Evolutionary conservation across 2,113 vertebrate genomes (phyloP).

Genomic region (Chloebia gouldiae): DNA sequence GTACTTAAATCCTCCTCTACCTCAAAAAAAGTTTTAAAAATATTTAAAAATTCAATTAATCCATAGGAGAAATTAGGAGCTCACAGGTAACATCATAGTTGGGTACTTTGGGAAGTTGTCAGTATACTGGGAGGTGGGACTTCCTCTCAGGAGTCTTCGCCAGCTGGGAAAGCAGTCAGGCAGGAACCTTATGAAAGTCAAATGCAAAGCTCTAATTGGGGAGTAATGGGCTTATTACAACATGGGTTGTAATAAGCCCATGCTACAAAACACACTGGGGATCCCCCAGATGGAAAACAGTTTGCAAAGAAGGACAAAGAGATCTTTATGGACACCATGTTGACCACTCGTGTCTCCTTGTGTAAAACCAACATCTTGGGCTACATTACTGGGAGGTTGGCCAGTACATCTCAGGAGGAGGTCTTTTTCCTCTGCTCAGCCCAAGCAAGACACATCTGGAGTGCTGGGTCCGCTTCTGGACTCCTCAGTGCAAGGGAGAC

Average conservation of each 20-base stretch:
- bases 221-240: no score
- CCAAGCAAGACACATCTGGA: not conserved
- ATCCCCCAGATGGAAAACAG: not conserved
- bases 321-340: not conserved
- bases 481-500: not conserved
- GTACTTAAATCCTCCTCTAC: not conserved
- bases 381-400: not conserved
- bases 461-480: not conserved
- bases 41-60: not conserved
- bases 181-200: not conserved
- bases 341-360: not conserved
- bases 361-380: not conserved
- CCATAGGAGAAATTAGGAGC: not conserved
- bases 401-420: not conserved
- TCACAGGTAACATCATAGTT: not conserved
- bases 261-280: not conserved
- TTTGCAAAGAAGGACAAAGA: not conserved
- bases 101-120: not conserved
- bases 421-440: not conserved
- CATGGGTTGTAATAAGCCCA: no score
- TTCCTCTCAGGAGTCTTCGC: not conserved
- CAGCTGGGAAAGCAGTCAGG: not conserved
- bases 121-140: not conserved
- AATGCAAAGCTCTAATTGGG: not conserved
- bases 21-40: not conserved